phyloP scores from a whole-genome alignment of 2,113 vertebrate genomes.

The Oncorhynchus gorbuscha region DNA sequence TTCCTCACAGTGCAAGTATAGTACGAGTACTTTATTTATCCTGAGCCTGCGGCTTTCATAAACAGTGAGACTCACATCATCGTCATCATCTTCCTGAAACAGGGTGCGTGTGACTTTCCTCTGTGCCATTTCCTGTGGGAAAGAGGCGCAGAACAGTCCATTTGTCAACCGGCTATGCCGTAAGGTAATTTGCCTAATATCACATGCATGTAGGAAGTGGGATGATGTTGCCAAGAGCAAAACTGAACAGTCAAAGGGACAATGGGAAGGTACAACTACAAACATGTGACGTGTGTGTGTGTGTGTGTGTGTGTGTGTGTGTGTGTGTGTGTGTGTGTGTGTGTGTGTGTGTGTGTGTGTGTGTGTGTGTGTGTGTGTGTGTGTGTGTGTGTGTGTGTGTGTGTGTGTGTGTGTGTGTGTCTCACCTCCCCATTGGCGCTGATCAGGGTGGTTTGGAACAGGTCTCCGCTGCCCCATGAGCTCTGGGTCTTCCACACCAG shows the following conservation, averaged over 20 bases:
- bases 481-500: slow-evolving; percentile 90
- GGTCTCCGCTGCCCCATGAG: slow-evolving; percentile 90
- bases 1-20: too few species aligned
- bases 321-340: not conserved
- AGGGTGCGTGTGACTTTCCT: slow-evolving; percentile 87
- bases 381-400: not conserved
- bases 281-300: not conserved
- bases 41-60: too few species aligned
- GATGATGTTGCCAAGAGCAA: not conserved
- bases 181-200: not conserved
- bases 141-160: not conserved
- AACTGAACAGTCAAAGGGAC: not conserved
- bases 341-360: not conserved
- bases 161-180: not conserved
- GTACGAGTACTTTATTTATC: too few species aligned
- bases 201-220: not conserved
- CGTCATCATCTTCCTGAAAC: slow-evolving; percentile 83
- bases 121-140: slow-evolving; percentile 88
- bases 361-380: not conserved
- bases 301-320: not conserved
- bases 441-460: slow-evolving; percentile 84
- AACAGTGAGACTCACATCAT: slow-evolving; percentile 74
- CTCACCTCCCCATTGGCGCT: slow-evolving; percentile 86
- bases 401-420: not conserved
- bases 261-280: not conserved